Percentiles rank a stretch among this genome's conserved stretches.
Conservation (phyloP, 2,797 vertebrate genomes). For the Amblyopsis hoosieri region DNA sequence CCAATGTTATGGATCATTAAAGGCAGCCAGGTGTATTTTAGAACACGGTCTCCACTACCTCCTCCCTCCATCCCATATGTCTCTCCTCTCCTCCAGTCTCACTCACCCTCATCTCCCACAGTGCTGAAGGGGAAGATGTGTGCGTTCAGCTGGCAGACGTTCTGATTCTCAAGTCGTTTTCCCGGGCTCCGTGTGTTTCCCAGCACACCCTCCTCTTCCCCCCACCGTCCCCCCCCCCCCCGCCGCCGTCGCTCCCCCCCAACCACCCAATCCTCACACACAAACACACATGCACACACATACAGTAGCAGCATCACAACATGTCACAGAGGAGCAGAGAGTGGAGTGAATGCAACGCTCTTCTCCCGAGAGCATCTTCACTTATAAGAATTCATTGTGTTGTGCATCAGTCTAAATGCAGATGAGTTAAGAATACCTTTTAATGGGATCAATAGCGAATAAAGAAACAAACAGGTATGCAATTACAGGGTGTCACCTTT, state of each 20-base stretch:
- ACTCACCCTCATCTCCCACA: background rate
- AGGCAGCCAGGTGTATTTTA: too few species aligned
- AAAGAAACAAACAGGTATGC: background rate
- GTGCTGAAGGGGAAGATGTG: too few species aligned
- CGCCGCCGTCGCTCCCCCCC: slow-evolving; percentile 23
- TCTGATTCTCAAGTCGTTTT: too few species aligned
- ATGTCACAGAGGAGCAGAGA: slow-evolving; percentile 6
- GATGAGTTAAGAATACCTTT: background rate
- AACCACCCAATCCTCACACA: too few species aligned
- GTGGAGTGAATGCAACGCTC: slow-evolving; percentile 8
- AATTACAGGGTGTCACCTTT: background rate
- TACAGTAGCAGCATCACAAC: too few species aligned
- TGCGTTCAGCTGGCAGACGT: too few species aligned
- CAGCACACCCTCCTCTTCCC: slow-evolving; percentile 12
- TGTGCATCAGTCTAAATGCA: background rate
- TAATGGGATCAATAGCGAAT: background rate
- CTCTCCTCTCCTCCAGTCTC: background rate
- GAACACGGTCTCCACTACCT: background rate
- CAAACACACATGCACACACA: too few species aligned
- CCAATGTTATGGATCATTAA: too few species aligned
- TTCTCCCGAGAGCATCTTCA: background rate
- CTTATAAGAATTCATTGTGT: background rate
- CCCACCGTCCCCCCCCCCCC: slow-evolving; percentile 16
- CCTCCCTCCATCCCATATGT: background rate
- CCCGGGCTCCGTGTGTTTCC: too few species aligned